Evolutionary conservation across 1,140 invertebrate genomes (phyloP), one percentile per base, ranked within the genome.

Genomic region (Oreohelix idahoensis): DNA sequence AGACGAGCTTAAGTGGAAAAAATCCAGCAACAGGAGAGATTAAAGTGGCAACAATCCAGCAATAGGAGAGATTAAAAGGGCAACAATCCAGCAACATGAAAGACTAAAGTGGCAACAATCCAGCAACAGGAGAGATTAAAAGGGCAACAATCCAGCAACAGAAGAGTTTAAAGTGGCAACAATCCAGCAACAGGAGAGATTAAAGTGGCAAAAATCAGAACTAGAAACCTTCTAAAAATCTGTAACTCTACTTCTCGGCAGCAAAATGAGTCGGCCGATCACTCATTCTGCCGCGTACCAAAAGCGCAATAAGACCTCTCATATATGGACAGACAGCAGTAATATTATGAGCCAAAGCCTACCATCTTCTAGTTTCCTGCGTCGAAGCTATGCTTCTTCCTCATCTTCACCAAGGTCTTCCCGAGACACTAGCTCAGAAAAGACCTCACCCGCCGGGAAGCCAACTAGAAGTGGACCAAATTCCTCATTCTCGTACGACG

Each of bases 401-500:
- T 70, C 20, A 66, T 83, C 76, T 73, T 77, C 63, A 77, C 79
- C 79, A 17, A 39, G 79, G 10, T 80, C 86, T 1, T 80, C 75
- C 1, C 85, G 83, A 29, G 85, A 87, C 77, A 81, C 87, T 42
- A 83, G 80, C 79, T 81, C 84, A 71, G 77, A 76, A 23, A 76
- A 26, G 36, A 70, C 39, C 17, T 53, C 83, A 8, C 66, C 81
- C 0, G 70, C 76, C 8, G 80, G 76, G 5, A 76, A 79, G 29
- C n/a, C 66, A 38, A 70, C 42, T n/a, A 49, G 42, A 53, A 63
- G 36, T 38, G n/a, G 80, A 42, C 80, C 83, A 39, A 71, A 58
- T 66, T 51, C 87, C 58, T 82, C 81, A 73, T 85, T 84, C 38
- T 82, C 82, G 36, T 87, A 87, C 73, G 86, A 87, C 58, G 86